A percentile compares a stretch with the other conserved stretches of the same genome.
Evolutionary conservation across 2,113 vertebrate species (phyloP).

Genomic region (Steatornis caripensis): DNA sequence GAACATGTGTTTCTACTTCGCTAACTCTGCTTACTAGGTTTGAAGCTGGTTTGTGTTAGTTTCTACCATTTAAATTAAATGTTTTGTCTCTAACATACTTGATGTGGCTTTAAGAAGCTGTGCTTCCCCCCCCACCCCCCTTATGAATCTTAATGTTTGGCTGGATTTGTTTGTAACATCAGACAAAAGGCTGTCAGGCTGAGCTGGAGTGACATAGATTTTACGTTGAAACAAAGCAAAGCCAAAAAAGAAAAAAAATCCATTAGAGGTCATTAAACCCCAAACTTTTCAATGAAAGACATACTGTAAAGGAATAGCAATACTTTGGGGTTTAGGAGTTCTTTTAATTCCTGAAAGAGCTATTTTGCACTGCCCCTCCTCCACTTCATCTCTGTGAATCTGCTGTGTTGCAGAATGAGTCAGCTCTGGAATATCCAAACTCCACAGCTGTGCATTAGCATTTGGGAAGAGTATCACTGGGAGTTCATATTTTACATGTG

Average conservation of each 20-base stretch:
- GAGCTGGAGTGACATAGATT: constrained; percentile 38
- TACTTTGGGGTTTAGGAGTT: constrained; percentile 16
- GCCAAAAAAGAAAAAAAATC: constrained; percentile 7
- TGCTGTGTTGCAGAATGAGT: constrained; percentile 55
- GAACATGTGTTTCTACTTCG: constrained; percentile 60
- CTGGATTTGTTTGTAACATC: constrained; percentile 68
- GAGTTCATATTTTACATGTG: constrained; percentile 20
- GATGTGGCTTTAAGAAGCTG: constrained; percentile 63
- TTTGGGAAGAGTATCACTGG: constrained; percentile 15
- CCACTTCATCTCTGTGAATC: not conserved
- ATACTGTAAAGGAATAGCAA: constrained; percentile 12
- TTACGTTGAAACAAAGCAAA: constrained; percentile 54
- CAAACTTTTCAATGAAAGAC: constrained; percentile 51
- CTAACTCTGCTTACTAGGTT: constrained; percentile 38
- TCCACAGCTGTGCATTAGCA: constrained; percentile 62
- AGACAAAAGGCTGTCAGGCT: constrained; percentile 64
- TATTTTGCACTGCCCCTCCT: constrained; percentile 39
- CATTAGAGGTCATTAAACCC: constrained; percentile 31
- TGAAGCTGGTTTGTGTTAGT: constrained; percentile 63
- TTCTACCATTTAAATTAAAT: constrained; percentile 62
- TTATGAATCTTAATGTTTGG: constrained; percentile 64
- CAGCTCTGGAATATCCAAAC: constrained; percentile 49
- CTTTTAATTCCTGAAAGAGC: constrained; percentile 34
- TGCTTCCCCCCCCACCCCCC: constrained; percentile 37
- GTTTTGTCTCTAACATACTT: constrained; percentile 66